Evolutionary conservation across 2,888 invertebrate species (phyloP).

Genomic region (Cyrtodaria siliqua): DNA sequence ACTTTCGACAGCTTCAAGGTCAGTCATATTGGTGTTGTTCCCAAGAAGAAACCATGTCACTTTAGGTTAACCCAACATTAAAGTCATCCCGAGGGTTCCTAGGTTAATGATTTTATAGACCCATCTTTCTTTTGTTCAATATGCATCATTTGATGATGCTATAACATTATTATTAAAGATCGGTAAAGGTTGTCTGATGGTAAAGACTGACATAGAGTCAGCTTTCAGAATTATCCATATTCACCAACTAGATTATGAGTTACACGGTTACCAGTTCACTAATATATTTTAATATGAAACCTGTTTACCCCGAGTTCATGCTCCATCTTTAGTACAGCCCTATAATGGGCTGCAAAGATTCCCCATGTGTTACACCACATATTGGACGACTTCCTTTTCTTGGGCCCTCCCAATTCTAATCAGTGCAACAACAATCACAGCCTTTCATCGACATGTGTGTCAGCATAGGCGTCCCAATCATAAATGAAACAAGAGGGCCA

Average conservation of each 20-base stretch:
- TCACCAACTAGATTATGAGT: constrained; percentile 36
- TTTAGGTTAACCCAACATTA: constrained; percentile 58
- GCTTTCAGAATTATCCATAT: constrained; percentile 46
- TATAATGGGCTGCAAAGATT: constrained; percentile 1
- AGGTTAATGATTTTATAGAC: constrained; percentile 49
- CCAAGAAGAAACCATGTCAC: constrained; percentile 39
- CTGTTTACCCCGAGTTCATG: constrained; percentile 34
- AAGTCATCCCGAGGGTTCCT: constrained; percentile 35
- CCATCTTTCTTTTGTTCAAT: constrained; percentile 18
- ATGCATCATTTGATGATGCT: constrained; percentile 44
- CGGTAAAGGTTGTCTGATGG: constrained; percentile 23
- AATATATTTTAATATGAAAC: constrained; percentile 44
- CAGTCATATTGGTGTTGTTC: too few relatives aligned
- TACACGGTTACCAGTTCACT: constrained; percentile 33
- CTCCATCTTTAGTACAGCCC: constrained; percentile 21
- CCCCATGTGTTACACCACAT: constrained; percentile 31
- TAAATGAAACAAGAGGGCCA: too few relatives aligned
- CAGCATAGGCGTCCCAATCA: constrained; percentile 32
- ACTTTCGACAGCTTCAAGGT: too few relatives aligned
- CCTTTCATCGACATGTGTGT: constrained; percentile 13
- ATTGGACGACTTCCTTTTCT: constrained; percentile 48
- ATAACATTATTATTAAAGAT: not conserved
- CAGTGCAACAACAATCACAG: not conserved
- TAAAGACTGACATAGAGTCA: constrained; percentile 46
- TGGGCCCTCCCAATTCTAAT: not conserved